Evolutionary conservation across 2,888 invertebrate genomes (phyloP).

Genomic region (Dorcus hopei): DNA sequence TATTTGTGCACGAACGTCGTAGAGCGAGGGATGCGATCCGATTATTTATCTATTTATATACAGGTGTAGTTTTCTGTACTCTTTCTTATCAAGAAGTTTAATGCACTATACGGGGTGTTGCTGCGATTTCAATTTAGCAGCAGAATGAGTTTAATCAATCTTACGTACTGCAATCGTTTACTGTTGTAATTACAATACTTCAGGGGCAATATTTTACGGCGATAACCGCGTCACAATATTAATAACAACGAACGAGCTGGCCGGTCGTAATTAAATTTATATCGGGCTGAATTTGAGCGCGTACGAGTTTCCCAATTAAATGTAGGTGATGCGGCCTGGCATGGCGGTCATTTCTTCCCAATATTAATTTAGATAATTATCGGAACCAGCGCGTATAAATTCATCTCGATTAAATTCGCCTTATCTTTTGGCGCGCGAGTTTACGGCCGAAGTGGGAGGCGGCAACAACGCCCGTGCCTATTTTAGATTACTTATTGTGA

Average conservation of each 20-base stretch:
- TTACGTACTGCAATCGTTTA: too few species aligned
- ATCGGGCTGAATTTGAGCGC: neutral
- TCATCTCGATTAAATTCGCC: constrained; percentile 37
- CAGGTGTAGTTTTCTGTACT: too few species aligned
- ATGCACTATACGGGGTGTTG: too few species aligned
- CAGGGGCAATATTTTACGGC: neutral
- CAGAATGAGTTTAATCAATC: too few species aligned
- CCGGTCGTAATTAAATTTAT: neutral
- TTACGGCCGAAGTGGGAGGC: constrained; percentile 40
- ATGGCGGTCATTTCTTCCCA: constrained; percentile 18
- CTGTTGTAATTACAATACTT: neutral
- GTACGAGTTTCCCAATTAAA: constrained; percentile 11
- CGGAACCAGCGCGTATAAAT: constrained; percentile 30
- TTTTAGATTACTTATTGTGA: constrained; percentile 45
- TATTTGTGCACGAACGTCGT: too few species aligned
- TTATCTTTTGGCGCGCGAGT: constrained; percentile 31
- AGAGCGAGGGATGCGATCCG: too few species aligned
- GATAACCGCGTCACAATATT: neutral
- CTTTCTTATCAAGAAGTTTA: too few species aligned
- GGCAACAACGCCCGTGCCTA: constrained; percentile 37
- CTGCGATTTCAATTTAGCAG: too few species aligned
- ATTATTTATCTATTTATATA: too few species aligned
- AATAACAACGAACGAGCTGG: neutral
- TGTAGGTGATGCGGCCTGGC: constrained; percentile 8
- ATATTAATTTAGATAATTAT: constrained; percentile 39